Conservation (phyloP, 2,888 invertebrate genomes). For the Coelinius sp. region DNA sequence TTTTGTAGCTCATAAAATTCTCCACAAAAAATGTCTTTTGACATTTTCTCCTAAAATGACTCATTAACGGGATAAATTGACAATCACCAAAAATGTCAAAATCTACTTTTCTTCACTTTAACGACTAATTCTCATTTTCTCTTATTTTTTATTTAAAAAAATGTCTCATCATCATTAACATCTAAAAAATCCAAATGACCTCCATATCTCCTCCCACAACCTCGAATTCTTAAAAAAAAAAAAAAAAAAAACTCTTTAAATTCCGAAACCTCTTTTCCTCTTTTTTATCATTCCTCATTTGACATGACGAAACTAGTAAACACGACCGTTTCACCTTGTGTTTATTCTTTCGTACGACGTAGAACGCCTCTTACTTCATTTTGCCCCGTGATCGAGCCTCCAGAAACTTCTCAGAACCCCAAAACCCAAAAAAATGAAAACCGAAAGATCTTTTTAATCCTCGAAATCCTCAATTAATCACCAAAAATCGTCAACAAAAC, state of each 20-base stretch:
- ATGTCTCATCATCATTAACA: no score
- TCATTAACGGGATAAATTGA: background rate
- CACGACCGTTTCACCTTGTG: constrained; percentile 7
- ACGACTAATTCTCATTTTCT: no score
- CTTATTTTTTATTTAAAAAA: no score
- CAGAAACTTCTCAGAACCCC: background rate
- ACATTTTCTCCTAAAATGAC: background rate
- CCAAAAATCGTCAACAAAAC: background rate
- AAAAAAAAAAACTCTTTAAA: no score
- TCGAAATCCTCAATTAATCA: background rate
- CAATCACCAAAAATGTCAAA: no score
- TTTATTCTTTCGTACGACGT: background rate
- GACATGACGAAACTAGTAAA: background rate
- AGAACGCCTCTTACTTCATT: background rate
- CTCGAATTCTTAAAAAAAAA: background rate
- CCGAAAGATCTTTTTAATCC: background rate
- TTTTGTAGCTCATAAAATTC: background rate
- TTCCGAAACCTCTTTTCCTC: no score
- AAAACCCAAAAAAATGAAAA: background rate
- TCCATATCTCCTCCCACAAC: no score
- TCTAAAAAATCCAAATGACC: no score
- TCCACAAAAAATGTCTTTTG: background rate
- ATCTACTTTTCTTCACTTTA: no score
- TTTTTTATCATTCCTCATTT: background rate
- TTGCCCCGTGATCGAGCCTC: background rate